Evolutionary conservation across 37 sponge, comb jelly and placozoan genomes (phyloP), one percentile per base, ranked within the genome.

Genomic region (Cliona cf. orientalis): DNA sequence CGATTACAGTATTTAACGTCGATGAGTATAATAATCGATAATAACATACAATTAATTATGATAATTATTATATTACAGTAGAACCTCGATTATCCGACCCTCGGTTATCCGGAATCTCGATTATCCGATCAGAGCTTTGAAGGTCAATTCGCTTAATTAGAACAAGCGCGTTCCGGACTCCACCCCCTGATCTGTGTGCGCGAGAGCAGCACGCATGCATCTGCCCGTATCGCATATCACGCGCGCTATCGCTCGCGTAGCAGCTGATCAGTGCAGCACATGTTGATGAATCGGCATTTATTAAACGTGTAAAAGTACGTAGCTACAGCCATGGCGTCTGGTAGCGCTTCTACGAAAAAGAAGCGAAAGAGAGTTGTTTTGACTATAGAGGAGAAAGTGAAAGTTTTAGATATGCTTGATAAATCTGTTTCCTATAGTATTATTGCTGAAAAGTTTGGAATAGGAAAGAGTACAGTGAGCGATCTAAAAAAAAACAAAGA

Each of bases 401-500:
- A 71, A 39, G 37, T 81, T 1, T 17, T 81, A 59, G 26, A 68
- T 28, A n/a, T 80, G 69, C 23, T 80, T 22, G 82, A 81, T 34
- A 81, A 81, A 23, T 57, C 71, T 33, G 40, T 56, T 69, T 85
- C 86, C 23, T 85, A 85, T 43, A 28, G 72, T 32, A 78, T 81
- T 49, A 83, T 90, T 41, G 34, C 69, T 0, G 56, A 85, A 46
- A 81, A 85, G 67, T 85, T 73, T 76, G 82, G 71, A 4, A 60
- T 90, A 45, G 91, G 91, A 58, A 39, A 60, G 37, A 65, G 75
- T 40, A 90, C 91, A 28, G 73, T 90, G 23, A 46, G 82, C 25
- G 81, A 80, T 55, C 80, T 90, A 1, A 90, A 80, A 71, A 84
- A 67, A 55, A 78, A 79, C 57, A 80, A 80, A 75, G 71, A 71